Base-by-base conservation (phyloP, 1,140 invertebrate species). In the Brachionus plicatilis region DNA sequence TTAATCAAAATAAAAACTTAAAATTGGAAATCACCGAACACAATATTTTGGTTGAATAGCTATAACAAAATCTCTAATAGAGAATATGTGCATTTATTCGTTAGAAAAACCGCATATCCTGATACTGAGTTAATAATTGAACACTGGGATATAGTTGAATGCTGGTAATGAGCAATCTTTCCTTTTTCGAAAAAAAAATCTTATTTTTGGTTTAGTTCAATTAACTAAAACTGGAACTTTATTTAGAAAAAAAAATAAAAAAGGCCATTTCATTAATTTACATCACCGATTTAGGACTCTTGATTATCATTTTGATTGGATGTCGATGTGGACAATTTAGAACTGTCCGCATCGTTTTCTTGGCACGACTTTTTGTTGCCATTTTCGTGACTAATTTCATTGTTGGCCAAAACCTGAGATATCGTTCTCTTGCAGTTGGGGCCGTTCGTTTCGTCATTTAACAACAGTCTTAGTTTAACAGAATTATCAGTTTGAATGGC, bases 161-260 rank as follows among this genome's bases (percentile, higher is more conserved):
- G 37, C 68, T 45, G 68, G 8, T 72, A n/a, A 68, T 68, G 66
- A 68, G 66, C 66, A 68, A 68, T 68, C 66, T 66, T 11, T 33
- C 66, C n/a, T 41, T 29, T 17, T n/a, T n/a, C n/a, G 9, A 37
- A 37, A 68, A 68, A 29, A 68, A 68, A 33, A 14, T 24, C 33
- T 68, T 33, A 12, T 20, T 68, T 68, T 33, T 33, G n/a, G 27
- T 68, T 68, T 68, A 68, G 66, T 68, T 68, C 66, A 68, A 68
- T 33, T 41, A 68, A 68, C 66, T 68, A 68, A 68, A 68, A 68
- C n/a, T 68, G 66, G 66, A 68, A 68, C 66, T 68, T 68, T 41
- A 68, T 33, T 33, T n/a, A 68, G 27, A 66, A 65, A 68, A 68
- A 68, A 68, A 68, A 68, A 65, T 4, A 37, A 68, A 33, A 68